phyloP scores from a whole-genome alignment of 2,113 vertebrate species.

The Galemys pyrenaicus region DNA sequence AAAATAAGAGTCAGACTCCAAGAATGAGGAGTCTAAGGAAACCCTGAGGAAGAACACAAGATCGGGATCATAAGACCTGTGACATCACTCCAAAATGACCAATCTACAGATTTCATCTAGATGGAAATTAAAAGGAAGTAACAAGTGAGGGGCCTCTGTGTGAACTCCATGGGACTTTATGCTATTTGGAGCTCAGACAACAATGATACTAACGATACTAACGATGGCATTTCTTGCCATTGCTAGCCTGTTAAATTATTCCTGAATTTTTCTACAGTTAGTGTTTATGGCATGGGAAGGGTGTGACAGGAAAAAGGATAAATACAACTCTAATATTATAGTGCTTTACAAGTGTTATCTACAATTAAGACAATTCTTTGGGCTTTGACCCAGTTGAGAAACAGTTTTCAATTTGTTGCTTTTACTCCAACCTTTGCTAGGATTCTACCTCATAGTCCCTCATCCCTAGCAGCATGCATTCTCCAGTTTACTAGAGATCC shows the following conservation, averaged over 20 bases:
- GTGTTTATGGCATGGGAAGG: not conserved
- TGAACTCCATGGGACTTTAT: not conserved
- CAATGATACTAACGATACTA: too few species aligned
- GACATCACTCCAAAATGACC: not conserved
- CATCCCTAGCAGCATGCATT: not conserved
- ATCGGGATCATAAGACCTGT: not conserved
- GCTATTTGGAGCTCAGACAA: too few species aligned
- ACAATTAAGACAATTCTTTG: not conserved
- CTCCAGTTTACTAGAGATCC: not conserved
- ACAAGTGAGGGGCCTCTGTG: not conserved
- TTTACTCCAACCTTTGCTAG: accelerated
- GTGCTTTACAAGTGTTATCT: not conserved
- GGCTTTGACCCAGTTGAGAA: not conserved
- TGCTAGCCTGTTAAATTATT: not conserved
- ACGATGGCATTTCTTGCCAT: too few species aligned
- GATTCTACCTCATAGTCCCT: not conserved
- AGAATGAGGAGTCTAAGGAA: not conserved
- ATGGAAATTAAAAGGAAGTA: not conserved
- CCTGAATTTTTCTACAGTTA: not conserved
- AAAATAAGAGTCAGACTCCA: not conserved
- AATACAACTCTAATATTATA: not conserved
- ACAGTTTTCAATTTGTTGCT: not conserved
- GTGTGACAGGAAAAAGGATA: not conserved
- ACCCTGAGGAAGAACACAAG: not conserved
- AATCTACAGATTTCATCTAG: not conserved